Conservation (phyloP, 2,113 vertebrate species). For the Sitta europaea region DNA sequence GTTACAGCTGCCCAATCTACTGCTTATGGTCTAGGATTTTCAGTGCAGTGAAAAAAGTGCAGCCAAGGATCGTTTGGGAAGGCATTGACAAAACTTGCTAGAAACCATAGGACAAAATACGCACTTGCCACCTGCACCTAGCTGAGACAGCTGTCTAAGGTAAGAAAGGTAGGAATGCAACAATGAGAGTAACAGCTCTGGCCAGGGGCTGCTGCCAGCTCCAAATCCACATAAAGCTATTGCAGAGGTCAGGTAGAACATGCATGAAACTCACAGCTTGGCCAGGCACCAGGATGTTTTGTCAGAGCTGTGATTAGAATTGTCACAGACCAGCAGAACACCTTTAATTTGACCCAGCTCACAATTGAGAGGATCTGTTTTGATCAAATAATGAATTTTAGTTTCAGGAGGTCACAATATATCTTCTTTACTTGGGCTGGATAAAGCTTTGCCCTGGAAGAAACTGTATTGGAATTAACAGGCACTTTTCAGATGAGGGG, state of each 20-base stretch:
- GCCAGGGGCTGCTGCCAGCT: background rate
- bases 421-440: background rate
- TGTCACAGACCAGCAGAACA: accelerated
- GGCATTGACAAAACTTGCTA: background rate
- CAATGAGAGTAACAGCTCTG: background rate
- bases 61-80: background rate
- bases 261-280: background rate
- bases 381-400: background rate
- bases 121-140: background rate
- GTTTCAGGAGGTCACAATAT: background rate
- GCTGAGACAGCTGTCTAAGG: background rate
- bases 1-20: background rate
- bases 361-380: background rate
- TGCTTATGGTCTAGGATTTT: background rate
- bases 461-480: background rate
- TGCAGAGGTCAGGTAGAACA: background rate
- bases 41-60: background rate
- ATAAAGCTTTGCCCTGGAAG: background rate
- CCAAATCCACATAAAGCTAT: background rate
- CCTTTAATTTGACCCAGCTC: background rate
- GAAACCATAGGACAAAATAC: background rate
- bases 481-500: background rate
- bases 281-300: background rate
- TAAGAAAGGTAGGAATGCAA: background rate
- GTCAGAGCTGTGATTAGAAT: background rate